Base-by-base conservation (phyloP, 2,888 invertebrate species). In the Pemphredon lugubris region DNA sequence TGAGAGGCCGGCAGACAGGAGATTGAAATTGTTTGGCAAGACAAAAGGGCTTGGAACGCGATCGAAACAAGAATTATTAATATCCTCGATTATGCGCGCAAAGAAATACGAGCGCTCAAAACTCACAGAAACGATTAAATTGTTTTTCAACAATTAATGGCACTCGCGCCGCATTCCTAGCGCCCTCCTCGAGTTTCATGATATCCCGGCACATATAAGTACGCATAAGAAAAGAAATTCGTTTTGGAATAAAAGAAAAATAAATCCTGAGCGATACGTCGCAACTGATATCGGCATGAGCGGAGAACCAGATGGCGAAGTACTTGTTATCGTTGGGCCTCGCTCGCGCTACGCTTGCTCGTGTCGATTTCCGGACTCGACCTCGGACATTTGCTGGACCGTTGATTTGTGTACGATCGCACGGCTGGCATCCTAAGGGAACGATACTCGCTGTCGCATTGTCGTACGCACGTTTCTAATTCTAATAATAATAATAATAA, bases 381-480 rank as follows among this genome's bases (percentile, higher is more conserved):
- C 30, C 20, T 7, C 9, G n/a, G n/a, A 3, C 9, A 40, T 58
- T 30, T 26, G 21, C n/a, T 34, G 4, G 37, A 18, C 11, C 20
- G 20, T 37, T 51, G 18, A 44, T 68, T 47, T 7, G 21, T 13
- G 9, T 69, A 53, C 18, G 30, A 69, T 48, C 42, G 59, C 37
- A 47, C 47, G 39, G n/a, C 34, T 30, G 39, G 45, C 39, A 39
- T 48, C 45, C 34, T 63, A 67, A 67, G 44, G 18, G 1, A 20
- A 21, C 23, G 18, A n/a, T n/a, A n/a, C n/a, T 30, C 7, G 14
- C 21, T 1, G 26, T 7, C 26, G 13, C 30, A n/a, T 44, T n/a
- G 37, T 37, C 30, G n/a, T 30, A 30, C 9, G 30, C 9, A 30
- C 6, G 9, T 30, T 30, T 2, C 30, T 30, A 9, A 9, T 30